Conservation (phyloP, 2,113 vertebrate species). For the Halcyon senegalensis region DNA sequence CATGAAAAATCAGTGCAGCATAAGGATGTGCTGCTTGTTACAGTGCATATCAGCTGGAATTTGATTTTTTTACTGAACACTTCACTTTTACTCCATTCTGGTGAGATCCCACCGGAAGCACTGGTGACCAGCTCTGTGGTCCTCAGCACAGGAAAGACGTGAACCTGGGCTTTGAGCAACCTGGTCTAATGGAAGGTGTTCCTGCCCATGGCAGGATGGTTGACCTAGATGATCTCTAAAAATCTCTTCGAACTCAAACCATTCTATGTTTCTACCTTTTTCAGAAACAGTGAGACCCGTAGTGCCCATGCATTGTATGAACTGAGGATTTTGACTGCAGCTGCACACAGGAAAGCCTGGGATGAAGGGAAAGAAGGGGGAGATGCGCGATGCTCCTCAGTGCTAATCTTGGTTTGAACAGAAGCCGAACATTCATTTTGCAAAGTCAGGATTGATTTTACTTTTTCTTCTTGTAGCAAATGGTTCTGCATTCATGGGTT, state of each 20-base stretch:
- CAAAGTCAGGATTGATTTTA: not conserved
- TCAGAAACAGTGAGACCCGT: not conserved
- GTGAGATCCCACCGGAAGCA: not conserved
- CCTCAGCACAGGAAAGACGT: not conserved
- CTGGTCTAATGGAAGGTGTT: not conserved
- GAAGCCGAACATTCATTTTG: not conserved
- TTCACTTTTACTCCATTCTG: not conserved
- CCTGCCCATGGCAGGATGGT: not conserved
- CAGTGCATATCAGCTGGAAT: rapidly evolving
- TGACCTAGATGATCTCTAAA: not conserved
- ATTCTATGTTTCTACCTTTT: not conserved
- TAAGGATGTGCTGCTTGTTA: rapidly evolving
- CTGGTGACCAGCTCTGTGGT: not conserved
- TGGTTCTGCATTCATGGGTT: not conserved
- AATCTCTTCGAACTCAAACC: not conserved
- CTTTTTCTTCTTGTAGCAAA: not conserved
- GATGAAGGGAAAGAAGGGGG: not conserved
- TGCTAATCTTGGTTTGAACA: not conserved
- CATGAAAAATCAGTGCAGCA: rapidly evolving
- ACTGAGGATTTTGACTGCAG: not conserved
- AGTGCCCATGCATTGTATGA: no score
- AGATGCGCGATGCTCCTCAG: not conserved
- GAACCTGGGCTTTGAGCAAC: not conserved
- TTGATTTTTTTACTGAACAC: not conserved
- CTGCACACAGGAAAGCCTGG: not conserved